A percentile compares a stretch with the other conserved stretches of the same genome.
phyloP scores from a whole-genome alignment of 2,888 invertebrate genomes.

The Tuta absoluta region DNA sequence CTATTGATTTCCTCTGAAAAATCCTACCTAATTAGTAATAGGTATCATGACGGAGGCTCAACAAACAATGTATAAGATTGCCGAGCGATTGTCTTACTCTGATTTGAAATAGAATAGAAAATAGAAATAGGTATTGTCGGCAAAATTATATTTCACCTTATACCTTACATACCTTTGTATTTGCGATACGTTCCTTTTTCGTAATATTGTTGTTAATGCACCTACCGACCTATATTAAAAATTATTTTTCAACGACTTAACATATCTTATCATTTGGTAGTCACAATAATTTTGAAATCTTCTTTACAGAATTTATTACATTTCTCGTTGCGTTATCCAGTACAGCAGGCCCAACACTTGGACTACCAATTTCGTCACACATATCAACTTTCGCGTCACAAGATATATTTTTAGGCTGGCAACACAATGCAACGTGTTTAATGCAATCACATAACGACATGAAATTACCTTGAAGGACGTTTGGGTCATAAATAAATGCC shows the following conservation, averaged over 20 bases:
- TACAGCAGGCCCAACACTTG: not conserved
- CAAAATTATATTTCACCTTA: too few species aligned
- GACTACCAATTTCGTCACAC: constrained; percentile 12
- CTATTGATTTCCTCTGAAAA: too few species aligned
- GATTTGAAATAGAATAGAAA: too few species aligned
- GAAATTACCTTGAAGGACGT: constrained; percentile 2
- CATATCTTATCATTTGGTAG: not conserved
- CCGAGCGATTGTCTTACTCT: too few species aligned
- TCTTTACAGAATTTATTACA: not conserved
- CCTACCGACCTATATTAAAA: too few species aligned
- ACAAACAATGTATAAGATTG: too few species aligned
- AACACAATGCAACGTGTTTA: constrained; percentile 10
- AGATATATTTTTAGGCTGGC: constrained; percentile 11
- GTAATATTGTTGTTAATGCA: too few species aligned
- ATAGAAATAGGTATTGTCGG: too few species aligned
- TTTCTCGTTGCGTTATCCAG: constrained; percentile 1
- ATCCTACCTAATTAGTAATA: too few species aligned
- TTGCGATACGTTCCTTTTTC: too few species aligned
- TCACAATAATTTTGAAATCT: not conserved
- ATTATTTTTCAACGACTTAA: not conserved
- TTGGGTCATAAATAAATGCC: not conserved
- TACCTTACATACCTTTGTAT: too few species aligned
- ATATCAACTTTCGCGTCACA: constrained; percentile 14
- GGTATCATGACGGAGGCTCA: too few species aligned
- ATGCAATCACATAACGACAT: not conserved